Evolutionary conservation across 2,797 vertebrate species (phyloP), one percentile per base, ranked within the genome.

Genomic region (Hypotaenidia okinawae): DNA sequence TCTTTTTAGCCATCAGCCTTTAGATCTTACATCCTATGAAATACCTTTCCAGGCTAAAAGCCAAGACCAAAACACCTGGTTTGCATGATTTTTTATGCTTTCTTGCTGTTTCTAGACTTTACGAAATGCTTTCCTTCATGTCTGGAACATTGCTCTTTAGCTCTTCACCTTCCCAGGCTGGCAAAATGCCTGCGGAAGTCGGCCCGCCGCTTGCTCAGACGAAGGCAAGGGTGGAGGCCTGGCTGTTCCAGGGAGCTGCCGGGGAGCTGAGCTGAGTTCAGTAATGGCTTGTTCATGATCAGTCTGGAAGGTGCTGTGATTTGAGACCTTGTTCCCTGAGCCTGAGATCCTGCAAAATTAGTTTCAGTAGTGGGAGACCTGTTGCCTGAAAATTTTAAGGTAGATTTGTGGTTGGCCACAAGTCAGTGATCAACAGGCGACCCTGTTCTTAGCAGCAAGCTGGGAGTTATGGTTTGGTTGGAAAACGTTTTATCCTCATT

Each of bases 191-290:
- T 37, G 80, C 7, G 3, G 83, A 22, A 82, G 70, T 37, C 1
- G 0, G 47, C 64, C 64, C 3, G 15, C 78, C 0, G 2, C 45
- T 45, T 0, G 1, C 13, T 49, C 37, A 61, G 63, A 66, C 2
- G 1, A 47, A 79, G 70, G 73, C 3, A 6, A 49, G 47, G 47
- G 54, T 54, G 87, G 76, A 62, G 66, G 39, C 64, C 35, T 1
- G 47, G 32, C 68, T 24, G 27, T 1, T 7, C 49, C 0, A 0
- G 32, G 63, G 35, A 75, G 61, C 82, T 30, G 67, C 67, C 5
- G 4, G 11, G 45, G n/a, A 69, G 15, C 74, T 25, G n/a, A 39
- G 43, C 55, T 66, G 35, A 8, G 23, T 57, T 80, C 41, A 4
- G 16, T 5, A 49, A 17, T 0, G 5, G 9, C 37, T 43, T 12